Percentiles rank a stretch among this genome's conserved stretches.
Conservation (phyloP, 1,140 invertebrate genomes). For the Anthonomus grandis region DNA sequence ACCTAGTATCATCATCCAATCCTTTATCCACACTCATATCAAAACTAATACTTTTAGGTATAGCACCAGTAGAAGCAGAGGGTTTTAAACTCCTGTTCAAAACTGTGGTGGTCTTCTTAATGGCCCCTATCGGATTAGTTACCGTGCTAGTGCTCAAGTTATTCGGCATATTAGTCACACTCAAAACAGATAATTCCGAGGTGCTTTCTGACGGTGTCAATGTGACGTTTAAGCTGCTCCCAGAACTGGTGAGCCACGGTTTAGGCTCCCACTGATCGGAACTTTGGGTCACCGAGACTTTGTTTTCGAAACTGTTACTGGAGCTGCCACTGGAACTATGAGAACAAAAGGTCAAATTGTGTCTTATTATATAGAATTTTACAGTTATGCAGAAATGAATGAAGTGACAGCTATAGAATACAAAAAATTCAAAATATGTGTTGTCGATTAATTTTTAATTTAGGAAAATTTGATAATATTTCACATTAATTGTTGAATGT, state of each 20-base stretch:
- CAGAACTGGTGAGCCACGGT: slow-evolving; percentile 43
- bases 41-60: slow-evolving; percentile 89
- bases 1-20: slow-evolving; percentile 19
- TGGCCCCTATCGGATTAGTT: slow-evolving; percentile 4
- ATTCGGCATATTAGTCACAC: slow-evolving; percentile 30
- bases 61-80: slow-evolving; percentile 70
- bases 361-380: too few species aligned
- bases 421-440: too few species aligned
- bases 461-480: too few species aligned
- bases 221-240: slow-evolving; percentile 40
- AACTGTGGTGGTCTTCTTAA: slow-evolving; percentile 16
- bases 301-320: slow-evolving; percentile 44
- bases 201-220: slow-evolving; percentile 43
- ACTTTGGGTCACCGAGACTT: slow-evolving; percentile 27
- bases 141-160: not conserved
- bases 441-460: too few species aligned
- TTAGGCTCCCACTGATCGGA: slow-evolving; percentile 44
- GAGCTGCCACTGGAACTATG: slow-evolving; percentile 45
- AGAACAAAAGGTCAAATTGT: too few species aligned
- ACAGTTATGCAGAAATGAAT: too few species aligned
- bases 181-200: slow-evolving; percentile 42
- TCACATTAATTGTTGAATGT: too few species aligned
- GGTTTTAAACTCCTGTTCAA: slow-evolving; percentile 49
- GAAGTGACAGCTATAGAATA: too few species aligned
- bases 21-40: slow-evolving; percentile 84